Percentiles rank a stretch among this genome's conserved stretches.
These are phyloP conservation scores for Nothoprocta perdicaria DNA, from an alignment of 2,113 vertebrate genomes.

Conservation along the genomic window DNA sequence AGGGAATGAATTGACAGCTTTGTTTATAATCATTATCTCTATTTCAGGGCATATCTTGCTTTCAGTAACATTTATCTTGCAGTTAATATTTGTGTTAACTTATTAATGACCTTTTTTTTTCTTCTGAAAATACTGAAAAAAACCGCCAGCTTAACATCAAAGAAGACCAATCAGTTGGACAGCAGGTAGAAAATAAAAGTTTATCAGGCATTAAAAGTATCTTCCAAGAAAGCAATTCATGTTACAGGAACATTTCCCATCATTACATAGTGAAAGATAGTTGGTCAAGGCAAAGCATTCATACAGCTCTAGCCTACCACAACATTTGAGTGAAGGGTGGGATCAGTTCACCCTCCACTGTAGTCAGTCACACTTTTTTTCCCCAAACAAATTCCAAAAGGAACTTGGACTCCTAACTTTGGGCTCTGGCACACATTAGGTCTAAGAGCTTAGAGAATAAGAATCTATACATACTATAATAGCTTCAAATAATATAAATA, in stretches of 20 bases:
- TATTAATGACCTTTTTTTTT: neutral
- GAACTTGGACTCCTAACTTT: neutral
- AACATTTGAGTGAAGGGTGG: neutral
- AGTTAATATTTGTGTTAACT: neutral
- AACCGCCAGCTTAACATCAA: neutral
- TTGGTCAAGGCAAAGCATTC: neutral
- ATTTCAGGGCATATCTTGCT: neutral
- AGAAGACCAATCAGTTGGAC: neutral
- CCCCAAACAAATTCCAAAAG: neutral
- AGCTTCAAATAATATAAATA: neutral
- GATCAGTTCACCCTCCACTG: neutral
- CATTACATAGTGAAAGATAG: neutral
- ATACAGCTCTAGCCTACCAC: neutral
- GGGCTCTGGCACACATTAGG: neutral
- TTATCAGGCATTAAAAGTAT: neutral
- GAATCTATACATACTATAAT: neutral
- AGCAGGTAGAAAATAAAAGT: neutral
- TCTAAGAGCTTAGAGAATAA: neutral
- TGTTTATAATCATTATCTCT: neutral
- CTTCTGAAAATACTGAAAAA: neutral
- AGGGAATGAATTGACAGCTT: neutral
- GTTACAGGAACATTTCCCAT: neutral
- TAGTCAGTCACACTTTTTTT: neutral
- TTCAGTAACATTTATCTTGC: neutral
- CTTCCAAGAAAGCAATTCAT: neutral